These are phyloP conservation scores for Drosophila mayri DNA, from an alignment of 1,140 invertebrate species.

Conservation along the genomic window DNA sequence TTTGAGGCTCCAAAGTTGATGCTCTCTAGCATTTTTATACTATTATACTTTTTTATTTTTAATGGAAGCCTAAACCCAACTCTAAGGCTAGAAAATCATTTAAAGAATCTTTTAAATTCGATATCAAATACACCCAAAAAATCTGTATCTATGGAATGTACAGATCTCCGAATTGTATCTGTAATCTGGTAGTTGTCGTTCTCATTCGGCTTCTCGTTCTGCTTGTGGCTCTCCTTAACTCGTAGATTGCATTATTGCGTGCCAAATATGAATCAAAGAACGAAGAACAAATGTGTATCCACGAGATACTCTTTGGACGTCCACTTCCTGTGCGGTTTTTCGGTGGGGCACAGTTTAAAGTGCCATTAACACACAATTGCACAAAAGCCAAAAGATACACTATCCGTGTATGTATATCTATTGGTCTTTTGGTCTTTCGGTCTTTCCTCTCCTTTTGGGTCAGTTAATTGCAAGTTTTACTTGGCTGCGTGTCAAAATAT, in stretches of 20 bases:
- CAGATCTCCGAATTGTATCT: constrained; percentile 22
- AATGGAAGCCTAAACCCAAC: too few species aligned
- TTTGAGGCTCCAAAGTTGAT: too few species aligned
- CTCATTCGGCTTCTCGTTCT: constrained; percentile 12
- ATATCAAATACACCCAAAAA: neutral
- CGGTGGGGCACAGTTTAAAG: constrained; percentile 62
- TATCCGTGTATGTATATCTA: constrained; percentile 27
- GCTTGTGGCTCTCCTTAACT: constrained; percentile 5
- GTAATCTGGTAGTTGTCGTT: constrained; percentile 9
- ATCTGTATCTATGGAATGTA: constrained; percentile 6
- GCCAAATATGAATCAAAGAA: constrained; percentile 77
- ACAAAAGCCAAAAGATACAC: constrained; percentile 31
- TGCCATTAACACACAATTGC: constrained; percentile 77
- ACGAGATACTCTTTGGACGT: constrained; percentile 31
- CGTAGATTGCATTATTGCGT: constrained; percentile 78
- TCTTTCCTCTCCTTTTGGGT: constrained; percentile 19
- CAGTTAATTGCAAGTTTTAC: constrained; percentile 72
- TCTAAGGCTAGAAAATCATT: too few species aligned
- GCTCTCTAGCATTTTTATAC: too few species aligned
- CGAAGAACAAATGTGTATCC: constrained; percentile 23
- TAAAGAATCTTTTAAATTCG: too few species aligned
- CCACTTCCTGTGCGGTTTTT: constrained; percentile 56
- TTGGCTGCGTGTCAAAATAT: constrained; percentile 78
- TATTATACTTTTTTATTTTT: too few species aligned
- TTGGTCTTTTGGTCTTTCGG: neutral